Base-by-base conservation (phyloP, 2,888 invertebrate genomes). In the Pseudolycoriella hygida region DNA sequence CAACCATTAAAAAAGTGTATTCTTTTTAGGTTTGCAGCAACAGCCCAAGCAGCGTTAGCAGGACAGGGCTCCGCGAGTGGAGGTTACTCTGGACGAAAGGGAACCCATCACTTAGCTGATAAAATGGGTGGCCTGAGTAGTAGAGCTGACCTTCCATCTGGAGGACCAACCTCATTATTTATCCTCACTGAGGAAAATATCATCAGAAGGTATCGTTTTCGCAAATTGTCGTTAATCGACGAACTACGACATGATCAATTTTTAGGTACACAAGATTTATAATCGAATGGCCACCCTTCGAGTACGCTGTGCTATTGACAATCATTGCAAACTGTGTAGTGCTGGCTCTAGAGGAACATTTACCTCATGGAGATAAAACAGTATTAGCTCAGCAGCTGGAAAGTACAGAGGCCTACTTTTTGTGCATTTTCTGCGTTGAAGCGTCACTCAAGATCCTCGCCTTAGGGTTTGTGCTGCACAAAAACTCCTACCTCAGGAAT, bases 251-350 rank as follows among this genome's bases (percentile, higher is more conserved):
- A 25, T 8, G 25, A 25, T 25, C 25, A 8, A 25, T 8, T 34
- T 40, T 50, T 68, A 70, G 84, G 72, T 86, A 92, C 74, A 96
- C 96, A 73, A 87, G 89, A 73, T 93, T 93, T 76, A 93, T 98
- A 75, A 98, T 98, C 74, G 97, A 98, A 80, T 98, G 97, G 97
- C 94, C 93, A 80, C 98, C 98, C 72, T 99, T 99, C 75, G 98
- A 99, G 78, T 98, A 97, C 79, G 96, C 97, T 79, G 98, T 99
- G 76, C 84, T 99, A 75, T 82, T 96, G 75, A 98, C 98, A 77
- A 98, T 98, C 82, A 97, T 98, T 74, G 97, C 97, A 76, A 99
- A 98, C 81, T 99, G 98, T 79, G 89, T 99, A 73, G 98, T 99
- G 72, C 82, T 99, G 74, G 98, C 97, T 69, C 77, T 98, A 76